Evolutionary conservation across 2,113 vertebrate genomes (phyloP).

Genomic region (Cyanoderma ruficeps): DNA sequence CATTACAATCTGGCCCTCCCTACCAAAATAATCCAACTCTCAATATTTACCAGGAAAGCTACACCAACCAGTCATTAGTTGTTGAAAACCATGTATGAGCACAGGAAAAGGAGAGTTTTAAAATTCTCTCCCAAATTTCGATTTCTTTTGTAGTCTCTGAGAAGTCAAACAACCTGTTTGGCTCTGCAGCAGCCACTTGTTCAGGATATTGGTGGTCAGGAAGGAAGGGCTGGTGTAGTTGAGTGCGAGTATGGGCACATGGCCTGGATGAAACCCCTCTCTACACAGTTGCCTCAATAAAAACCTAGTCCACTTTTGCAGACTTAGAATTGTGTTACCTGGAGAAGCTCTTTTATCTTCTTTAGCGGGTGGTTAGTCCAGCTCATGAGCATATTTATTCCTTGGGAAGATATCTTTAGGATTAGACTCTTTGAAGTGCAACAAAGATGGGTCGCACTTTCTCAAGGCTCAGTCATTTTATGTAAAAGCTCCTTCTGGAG

Average conservation of each 20-base stretch:
- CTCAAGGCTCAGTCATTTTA: neutral
- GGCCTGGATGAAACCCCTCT: neutral
- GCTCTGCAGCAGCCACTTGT: neutral
- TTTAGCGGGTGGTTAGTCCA: neutral
- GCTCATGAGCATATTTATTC: neutral
- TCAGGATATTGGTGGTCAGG: neutral
- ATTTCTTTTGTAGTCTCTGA: neutral
- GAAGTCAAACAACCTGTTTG: neutral
- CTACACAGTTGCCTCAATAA: neutral
- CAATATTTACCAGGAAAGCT: neutral
- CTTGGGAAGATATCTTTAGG: neutral
- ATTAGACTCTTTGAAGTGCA: neutral
- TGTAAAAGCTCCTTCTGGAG: neutral
- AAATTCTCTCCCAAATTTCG: neutral
- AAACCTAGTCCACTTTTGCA: neutral
- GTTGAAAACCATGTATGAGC: neutral
- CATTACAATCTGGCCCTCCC: neutral
- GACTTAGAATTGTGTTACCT: neutral
- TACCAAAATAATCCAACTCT: neutral
- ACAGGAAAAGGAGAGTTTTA: neutral
- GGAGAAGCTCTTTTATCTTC: neutral
- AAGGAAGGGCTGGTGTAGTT: neutral
- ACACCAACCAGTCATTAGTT: neutral
- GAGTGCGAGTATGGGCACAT: neutral
- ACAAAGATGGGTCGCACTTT: neutral